A percentile compares a stretch with the other conserved stretches of the same genome.
phyloP scores from a whole-genome alignment of 2,113 vertebrate genomes.

The Mystacornis crossleyi region DNA sequence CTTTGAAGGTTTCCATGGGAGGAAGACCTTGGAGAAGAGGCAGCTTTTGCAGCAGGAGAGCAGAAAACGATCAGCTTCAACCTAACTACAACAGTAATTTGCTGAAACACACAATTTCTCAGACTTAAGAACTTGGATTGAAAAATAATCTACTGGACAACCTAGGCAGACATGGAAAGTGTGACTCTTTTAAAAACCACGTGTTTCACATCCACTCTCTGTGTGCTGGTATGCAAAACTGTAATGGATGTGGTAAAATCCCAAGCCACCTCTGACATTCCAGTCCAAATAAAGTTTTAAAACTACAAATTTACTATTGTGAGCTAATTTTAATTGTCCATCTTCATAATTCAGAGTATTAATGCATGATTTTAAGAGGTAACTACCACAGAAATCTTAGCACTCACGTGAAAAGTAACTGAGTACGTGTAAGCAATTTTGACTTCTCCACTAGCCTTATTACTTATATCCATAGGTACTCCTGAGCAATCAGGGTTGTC shows the following conservation, averaged over 20 bases:
- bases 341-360: background rate
- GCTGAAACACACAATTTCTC: background rate
- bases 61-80: background rate
- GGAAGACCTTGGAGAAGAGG: background rate
- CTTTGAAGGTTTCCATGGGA: background rate
- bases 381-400: background rate
- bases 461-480: slow-evolving; percentile 89
- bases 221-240: background rate
- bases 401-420: slow-evolving; percentile 85
- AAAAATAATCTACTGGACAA: background rate
- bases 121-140: background rate
- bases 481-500: slow-evolving; percentile 82
- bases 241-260: background rate
- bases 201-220: background rate
- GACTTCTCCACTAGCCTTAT: slow-evolving; percentile 76
- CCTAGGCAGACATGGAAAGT: background rate
- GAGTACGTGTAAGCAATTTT: slow-evolving; percentile 90
- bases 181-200: background rate
- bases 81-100: background rate
- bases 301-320: background rate
- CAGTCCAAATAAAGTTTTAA: background rate
- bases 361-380: background rate
- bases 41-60: background rate
- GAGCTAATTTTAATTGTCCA: background rate
- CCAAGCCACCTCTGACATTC: background rate